Conservation (phyloP, 2,113 vertebrate genomes). For the Dicaeum eximium region DNA sequence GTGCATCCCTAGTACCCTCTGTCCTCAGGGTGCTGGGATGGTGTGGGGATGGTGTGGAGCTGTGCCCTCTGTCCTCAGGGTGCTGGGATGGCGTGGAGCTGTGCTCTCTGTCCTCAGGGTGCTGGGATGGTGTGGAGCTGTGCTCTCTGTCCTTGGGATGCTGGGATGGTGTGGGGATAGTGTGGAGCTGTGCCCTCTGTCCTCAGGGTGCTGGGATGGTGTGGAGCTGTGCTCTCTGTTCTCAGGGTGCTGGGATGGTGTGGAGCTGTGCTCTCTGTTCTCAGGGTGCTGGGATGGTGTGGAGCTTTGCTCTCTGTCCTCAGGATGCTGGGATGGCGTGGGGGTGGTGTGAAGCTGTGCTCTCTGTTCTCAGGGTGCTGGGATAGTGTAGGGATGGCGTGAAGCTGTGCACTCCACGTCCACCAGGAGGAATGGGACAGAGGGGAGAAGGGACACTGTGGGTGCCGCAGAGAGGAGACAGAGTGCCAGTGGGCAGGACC, state of each 20-base stretch:
- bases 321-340: fast-evolving
- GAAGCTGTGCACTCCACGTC: fast-evolving
- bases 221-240: fast-evolving
- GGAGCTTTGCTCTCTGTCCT: not conserved
- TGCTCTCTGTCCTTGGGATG: fast-evolving
- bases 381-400: fast-evolving
- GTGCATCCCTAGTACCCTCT: too few relatives aligned
- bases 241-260: not conserved
- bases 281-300: not conserved
- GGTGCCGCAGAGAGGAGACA: not conserved
- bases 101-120: not conserved
- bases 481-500: not conserved
- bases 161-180: too few relatives aligned
- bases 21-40: fast-evolving
- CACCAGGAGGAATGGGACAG: fast-evolving
- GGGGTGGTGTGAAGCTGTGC: not conserved
- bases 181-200: not conserved
- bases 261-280: fast-evolving
- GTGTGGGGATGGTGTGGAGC: fast-evolving
- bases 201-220: too few relatives aligned
- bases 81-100: not conserved
- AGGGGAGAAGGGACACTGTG: not conserved
- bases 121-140: not conserved
- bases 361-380: fast-evolving
- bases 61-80: not conserved